Evolutionary conservation across 2,888 invertebrate species (phyloP).

Genomic region (Eristalinus aeneus): DNA sequence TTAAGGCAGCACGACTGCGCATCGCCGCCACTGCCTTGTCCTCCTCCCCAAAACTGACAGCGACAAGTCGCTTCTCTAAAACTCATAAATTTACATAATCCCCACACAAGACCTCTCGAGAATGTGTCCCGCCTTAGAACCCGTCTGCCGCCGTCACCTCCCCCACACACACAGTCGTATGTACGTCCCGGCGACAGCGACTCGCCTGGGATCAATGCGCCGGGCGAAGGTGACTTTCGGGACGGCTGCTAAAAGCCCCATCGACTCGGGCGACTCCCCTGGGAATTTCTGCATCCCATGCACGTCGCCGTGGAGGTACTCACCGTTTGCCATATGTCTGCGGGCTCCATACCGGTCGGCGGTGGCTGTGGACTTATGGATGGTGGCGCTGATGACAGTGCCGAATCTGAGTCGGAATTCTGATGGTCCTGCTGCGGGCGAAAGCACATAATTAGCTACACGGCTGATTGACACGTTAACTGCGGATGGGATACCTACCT

Average conservation of each 20-base stretch:
- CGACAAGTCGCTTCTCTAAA: constrained; percentile 31
- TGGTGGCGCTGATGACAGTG: constrained; percentile 86
- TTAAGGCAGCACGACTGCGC: constrained; percentile 19
- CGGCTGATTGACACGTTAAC: constrained; percentile 49
- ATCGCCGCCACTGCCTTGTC: neutral
- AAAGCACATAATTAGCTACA: constrained; percentile 35
- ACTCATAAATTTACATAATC: constrained; percentile 70
- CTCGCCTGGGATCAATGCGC: constrained; percentile 60
- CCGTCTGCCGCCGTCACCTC: neutral
- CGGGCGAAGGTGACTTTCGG: constrained; percentile 65
- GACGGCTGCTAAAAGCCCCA: constrained; percentile 14
- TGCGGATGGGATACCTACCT: constrained; percentile 73
- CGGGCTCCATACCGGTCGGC: constrained; percentile 77
- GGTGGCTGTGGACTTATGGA: constrained; percentile 87
- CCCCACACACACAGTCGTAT: neutral
- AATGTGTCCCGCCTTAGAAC: constrained; percentile 22
- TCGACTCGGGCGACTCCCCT: constrained; percentile 26
- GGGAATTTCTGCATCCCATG: constrained; percentile 31
- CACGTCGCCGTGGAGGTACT: constrained; percentile 50
- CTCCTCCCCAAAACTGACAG: neutral
- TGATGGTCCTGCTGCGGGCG: constrained; percentile 73
- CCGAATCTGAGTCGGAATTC: constrained; percentile 85
- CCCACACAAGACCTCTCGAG: constrained; percentile 13
- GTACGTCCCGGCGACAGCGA: neutral
- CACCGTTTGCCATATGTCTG: constrained; percentile 81